phyloP scores from a whole-genome alignment of 1,140 invertebrate genomes.

The Dendrolimus kikuchii region DNA sequence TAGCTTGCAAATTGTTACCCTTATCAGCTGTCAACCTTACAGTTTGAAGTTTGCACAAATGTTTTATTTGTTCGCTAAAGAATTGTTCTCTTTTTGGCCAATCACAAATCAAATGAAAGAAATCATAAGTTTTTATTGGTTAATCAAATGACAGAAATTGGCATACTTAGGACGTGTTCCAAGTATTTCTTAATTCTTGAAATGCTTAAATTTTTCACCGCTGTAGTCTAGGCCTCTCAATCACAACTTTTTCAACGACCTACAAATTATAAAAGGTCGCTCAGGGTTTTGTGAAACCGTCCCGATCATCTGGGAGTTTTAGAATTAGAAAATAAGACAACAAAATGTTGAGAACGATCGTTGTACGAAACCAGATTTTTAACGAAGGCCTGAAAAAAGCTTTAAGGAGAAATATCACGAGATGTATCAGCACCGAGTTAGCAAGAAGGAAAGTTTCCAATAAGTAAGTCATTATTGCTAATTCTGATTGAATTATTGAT shows the following conservation, averaged over 20 bases:
- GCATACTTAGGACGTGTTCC: too few species aligned
- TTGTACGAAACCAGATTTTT: slow-evolving; percentile 76
- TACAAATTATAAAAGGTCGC: slow-evolving; percentile 68
- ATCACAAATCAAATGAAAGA: too few species aligned
- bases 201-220: too few species aligned
- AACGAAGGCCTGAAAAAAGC: slow-evolving; percentile 74
- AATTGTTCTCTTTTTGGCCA: too few species aligned
- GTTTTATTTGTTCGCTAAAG: too few species aligned
- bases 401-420: slow-evolving; percentile 71
- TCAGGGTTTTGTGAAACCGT: slow-evolving; percentile 45
- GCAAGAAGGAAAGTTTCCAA: slow-evolving; percentile 75
- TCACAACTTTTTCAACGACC: slow-evolving; percentile 42
- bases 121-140: too few species aligned
- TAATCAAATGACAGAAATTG: too few species aligned
- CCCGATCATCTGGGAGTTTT: slow-evolving; percentile 53
- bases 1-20: too few species aligned
- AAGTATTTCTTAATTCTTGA: too few species aligned
- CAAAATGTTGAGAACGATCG: slow-evolving; percentile 78
- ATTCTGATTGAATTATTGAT: background rate
- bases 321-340: slow-evolving; percentile 33
- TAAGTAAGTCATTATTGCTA: slow-evolving; percentile 66
- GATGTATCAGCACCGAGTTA: slow-evolving; percentile 75
- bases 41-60: too few species aligned
- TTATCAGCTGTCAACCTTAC: too few species aligned
- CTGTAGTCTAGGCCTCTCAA: background rate